phyloP scores from a whole-genome alignment of 2,113 vertebrate species.

The Tricholaema leucomelas region DNA sequence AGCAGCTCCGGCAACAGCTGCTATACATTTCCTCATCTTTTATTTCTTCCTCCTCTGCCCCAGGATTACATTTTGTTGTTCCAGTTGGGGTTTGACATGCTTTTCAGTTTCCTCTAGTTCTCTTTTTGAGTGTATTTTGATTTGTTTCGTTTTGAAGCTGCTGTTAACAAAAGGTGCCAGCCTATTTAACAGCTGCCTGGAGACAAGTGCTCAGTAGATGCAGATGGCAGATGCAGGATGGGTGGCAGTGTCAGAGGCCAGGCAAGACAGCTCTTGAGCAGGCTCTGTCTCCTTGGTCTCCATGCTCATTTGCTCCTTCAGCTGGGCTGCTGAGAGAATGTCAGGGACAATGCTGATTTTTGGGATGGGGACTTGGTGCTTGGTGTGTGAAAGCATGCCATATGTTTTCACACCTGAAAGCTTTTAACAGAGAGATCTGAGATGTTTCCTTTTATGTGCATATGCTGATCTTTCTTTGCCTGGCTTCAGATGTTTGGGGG shows the following conservation, averaged over 20 bases:
- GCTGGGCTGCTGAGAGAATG: neutral
- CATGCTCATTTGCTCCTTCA: neutral
- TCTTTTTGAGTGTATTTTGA: slow-evolving; percentile 17
- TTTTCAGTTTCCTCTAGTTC: slow-evolving; percentile 26
- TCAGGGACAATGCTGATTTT: neutral
- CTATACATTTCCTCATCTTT: slow-evolving; percentile 8
- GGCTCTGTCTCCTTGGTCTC: neutral
- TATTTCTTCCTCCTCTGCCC: neutral
- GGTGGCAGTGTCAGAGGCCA: neutral
- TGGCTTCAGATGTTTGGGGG: neutral
- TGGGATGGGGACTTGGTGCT: neutral
- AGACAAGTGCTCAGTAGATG: neutral
- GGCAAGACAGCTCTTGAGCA: rapidly evolving
- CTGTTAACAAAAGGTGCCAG: neutral
- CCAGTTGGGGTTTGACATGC: slow-evolving; percentile 5
- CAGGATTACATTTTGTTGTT: neutral
- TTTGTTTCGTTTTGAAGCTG: neutral
- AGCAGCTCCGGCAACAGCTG: neutral
- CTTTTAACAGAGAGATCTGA: slow-evolving; percentile 4
- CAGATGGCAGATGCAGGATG: neutral
- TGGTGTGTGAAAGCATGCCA: neutral
- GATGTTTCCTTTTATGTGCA: neutral
- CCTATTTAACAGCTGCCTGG: slow-evolving; percentile 22
- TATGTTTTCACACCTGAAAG: slow-evolving; percentile 48
- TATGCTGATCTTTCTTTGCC: slow-evolving; percentile 44